A percentile compares a stretch with the other conserved stretches of the same genome.
phyloP scores from a whole-genome alignment of 2,113 vertebrate genomes.

The Hipposideros armiger region DNA sequence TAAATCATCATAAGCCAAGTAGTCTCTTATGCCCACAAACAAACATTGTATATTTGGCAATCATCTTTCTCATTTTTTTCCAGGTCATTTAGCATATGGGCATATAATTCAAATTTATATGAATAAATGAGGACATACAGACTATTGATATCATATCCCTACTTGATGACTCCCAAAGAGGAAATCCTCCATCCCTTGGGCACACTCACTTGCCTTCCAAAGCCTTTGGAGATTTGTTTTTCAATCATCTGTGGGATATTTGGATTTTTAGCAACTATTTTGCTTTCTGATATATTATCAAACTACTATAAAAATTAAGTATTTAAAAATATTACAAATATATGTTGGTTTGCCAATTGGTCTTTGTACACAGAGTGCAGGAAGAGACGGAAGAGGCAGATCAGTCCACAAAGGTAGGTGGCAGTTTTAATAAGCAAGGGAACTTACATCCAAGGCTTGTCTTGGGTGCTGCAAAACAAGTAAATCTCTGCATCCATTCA shows the following conservation, averaged over 20 bases:
- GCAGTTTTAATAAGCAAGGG: background rate
- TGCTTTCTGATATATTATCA: background rate
- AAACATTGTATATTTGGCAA: constrained; percentile 64
- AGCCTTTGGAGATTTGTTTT: background rate
- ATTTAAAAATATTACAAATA: background rate
- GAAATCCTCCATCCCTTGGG: background rate
- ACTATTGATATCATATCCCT: constrained; percentile 29
- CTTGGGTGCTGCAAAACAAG: background rate
- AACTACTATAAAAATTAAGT: background rate
- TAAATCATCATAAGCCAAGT: constrained; percentile 71
- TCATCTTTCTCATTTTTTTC: constrained; percentile 63
- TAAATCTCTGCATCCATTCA: background rate
- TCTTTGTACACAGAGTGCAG: background rate
- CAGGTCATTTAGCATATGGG: constrained; percentile 59
- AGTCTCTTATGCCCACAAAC: constrained; percentile 60
- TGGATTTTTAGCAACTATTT: background rate
- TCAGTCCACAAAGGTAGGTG: background rate
- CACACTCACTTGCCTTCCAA: background rate
- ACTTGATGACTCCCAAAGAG: background rate
- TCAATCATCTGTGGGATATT: background rate
- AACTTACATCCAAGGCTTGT: background rate
- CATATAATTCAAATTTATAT: constrained; percentile 50
- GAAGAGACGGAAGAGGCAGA: background rate
- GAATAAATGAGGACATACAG: constrained; percentile 65
- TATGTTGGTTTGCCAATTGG: background rate